These are phyloP conservation scores for Parascotia fuliginaria DNA, from an alignment of 2,888 invertebrate genomes.

Conservation along the genomic window DNA sequence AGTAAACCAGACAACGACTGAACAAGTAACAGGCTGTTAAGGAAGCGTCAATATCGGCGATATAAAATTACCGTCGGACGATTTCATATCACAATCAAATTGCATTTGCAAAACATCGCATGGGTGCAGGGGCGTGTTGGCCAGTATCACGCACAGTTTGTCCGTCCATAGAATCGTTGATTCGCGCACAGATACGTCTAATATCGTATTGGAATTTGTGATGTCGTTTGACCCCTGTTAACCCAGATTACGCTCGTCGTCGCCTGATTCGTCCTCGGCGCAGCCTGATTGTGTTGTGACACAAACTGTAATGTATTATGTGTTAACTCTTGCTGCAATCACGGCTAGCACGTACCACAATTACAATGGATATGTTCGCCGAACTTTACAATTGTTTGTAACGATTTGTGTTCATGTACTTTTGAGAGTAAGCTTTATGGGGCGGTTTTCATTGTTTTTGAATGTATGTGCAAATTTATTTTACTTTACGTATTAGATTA, in stretches of 20 bases:
- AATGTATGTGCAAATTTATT: background rate
- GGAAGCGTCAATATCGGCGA: constrained; percentile 8
- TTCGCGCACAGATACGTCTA: constrained; percentile 86
- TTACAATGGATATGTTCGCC: constrained; percentile 80
- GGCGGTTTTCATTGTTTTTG: constrained; percentile 12
- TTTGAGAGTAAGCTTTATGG: constrained; percentile 30
- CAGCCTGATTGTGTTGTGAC: constrained; percentile 86
- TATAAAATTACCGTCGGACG: constrained; percentile 36
- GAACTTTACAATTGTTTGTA: constrained; percentile 74
- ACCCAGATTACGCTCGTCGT: constrained; percentile 89
- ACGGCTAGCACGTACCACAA: constrained; percentile 77
- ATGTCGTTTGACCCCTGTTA: constrained; percentile 91
- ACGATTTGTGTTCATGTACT: constrained; percentile 30
- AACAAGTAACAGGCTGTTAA: background rate
- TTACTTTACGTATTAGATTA: background rate
- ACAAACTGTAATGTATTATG: constrained; percentile 86
- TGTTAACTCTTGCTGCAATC: constrained; percentile 86
- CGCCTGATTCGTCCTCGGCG: constrained; percentile 85
- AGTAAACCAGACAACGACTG: background rate
- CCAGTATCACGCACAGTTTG: constrained; percentile 58
- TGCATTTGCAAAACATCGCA: constrained; percentile 45
- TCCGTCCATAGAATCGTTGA: constrained; percentile 75
- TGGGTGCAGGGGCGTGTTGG: constrained; percentile 44
- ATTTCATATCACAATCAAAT: constrained; percentile 42
- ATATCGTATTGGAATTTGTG: constrained; percentile 89